These are phyloP conservation scores for Acronicta leporina DNA, from an alignment of 2,888 invertebrate genomes.

Conservation along the genomic window DNA sequence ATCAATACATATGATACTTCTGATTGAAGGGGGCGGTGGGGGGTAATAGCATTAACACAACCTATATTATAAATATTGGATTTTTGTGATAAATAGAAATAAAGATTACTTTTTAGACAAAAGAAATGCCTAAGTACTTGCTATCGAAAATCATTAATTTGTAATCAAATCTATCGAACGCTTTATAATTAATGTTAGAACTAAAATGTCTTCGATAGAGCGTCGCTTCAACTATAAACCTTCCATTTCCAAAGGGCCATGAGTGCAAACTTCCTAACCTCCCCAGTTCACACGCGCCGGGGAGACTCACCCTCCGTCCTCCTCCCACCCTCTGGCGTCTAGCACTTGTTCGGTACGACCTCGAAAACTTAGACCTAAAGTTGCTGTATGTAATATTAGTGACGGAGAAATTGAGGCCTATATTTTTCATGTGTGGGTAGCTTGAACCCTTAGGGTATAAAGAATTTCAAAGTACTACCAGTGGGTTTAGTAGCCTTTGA, in stretches of 20 bases:
- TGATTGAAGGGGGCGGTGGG: no score
- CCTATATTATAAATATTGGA: no score
- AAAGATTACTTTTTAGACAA: no score
- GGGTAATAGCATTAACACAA: no score
- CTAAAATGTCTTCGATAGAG: conserved; percentile 47
- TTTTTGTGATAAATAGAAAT: no score
- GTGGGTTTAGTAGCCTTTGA: conserved; percentile 18
- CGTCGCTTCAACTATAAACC: conserved; percentile 62
- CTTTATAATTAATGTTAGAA: conserved; percentile 45
- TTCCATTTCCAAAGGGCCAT: conserved; percentile 67
- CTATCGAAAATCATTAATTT: conserved; percentile 3
- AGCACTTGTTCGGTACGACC: conserved; percentile 78
- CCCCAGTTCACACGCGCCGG: conserved; percentile 62
- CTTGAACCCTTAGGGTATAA: conserved; percentile 23
- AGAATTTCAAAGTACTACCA: conserved; percentile 23
- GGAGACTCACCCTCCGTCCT: conserved; percentile 48
- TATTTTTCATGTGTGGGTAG: conserved; percentile 43
- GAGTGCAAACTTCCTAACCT: conserved; percentile 73
- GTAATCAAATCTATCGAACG: conserved; percentile 33
- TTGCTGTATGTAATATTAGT: conserved; percentile 52
- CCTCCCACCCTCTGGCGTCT: conserved; percentile 69
- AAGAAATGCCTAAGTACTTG: no score
- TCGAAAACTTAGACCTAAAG: conserved; percentile 75
- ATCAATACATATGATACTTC: no score
- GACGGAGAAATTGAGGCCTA: conserved; percentile 41